Base-by-base conservation (phyloP, 2,888 invertebrate species). In the Polylopha cassiicola region DNA sequence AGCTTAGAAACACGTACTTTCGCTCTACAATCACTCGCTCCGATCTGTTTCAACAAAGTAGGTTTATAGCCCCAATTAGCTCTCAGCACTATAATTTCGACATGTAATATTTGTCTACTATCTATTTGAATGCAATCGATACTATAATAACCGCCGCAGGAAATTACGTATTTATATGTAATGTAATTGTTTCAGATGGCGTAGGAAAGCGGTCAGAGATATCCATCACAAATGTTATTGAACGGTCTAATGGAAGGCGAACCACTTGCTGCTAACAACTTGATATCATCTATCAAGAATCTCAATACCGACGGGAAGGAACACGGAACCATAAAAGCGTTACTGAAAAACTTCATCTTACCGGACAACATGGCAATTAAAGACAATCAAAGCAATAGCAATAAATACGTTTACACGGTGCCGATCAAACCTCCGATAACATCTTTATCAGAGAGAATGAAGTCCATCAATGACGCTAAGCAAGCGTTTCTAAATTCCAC, bases 351-450 rank as follows among this genome's bases (percentile, higher is more conserved):
- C 51, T 77, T 80, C 37, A 79, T 82, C 11, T 43, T 74, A 50
- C 73, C 82, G 31, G 78, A 84, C 52, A 58, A 53, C 37, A 82
- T 84, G 82, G 82, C 82, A 44, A 81, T 84, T 15, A 84, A 82
- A 65, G 74, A 82, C 46, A 76, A 72, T 51, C 67, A 73, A 61
- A 72, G 50, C 30, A 64, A 72, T 24, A 60, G 52, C 14, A 65
- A 71, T 31, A 79, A 74, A 53, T 77, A 68, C 48, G 73, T 79
- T 20, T 81, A 82, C 51, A 66, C 79, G 24, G 63, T 81, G 46
- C 82, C 84, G 1, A 55, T 74, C 1, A 75, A 73, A 52, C 64
- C 74, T 3, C 60, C 73, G 16, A 23, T 65, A 15, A 61, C 72
- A 29, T 58, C 65, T 5, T 48, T 65, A 28, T 71, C 61, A 30